Evolutionary conservation across 2,888 invertebrate species (phyloP).

Genomic region (Sarcophaga carnaria): DNA sequence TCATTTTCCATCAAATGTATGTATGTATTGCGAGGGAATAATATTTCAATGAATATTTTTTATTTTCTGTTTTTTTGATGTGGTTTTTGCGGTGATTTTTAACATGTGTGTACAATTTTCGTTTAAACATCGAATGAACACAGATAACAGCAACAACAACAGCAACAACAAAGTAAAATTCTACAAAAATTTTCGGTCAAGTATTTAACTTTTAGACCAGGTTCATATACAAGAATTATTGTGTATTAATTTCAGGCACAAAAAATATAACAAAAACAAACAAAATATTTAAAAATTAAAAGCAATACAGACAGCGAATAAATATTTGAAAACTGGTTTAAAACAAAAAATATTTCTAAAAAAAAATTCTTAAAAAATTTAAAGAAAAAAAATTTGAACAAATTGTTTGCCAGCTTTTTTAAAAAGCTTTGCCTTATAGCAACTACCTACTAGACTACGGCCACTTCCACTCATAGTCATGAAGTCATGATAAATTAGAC

Average conservation of each 20-base stretch:
- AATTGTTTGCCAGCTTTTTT: no score
- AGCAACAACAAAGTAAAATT: background rate
- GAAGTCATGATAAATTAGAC: no score
- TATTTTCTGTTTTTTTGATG: constrained; percentile 53
- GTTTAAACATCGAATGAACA: constrained; percentile 42
- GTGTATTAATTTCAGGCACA: constrained; percentile 32
- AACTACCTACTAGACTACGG: no score
- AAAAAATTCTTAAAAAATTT: no score
- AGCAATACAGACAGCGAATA: background rate
- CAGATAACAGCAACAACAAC: background rate
- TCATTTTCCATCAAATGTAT: background rate
- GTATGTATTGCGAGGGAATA: constrained; percentile 1
- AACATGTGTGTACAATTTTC: constrained; percentile 54
- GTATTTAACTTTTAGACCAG: constrained; percentile 55
- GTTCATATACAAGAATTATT: constrained; percentile 41
- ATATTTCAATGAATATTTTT: constrained; percentile 46
- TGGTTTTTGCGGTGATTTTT: constrained; percentile 65
- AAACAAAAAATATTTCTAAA: no score
- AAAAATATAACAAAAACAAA: constrained; percentile 3
- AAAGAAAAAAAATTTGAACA: no score
- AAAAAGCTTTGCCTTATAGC: no score
- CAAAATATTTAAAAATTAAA: background rate
- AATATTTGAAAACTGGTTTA: background rate
- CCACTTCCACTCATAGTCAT: no score
- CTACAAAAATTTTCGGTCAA: constrained; percentile 45